Conservation (phyloP, 2,888 invertebrate species). For the Macrosiphum euphorbiae region DNA sequence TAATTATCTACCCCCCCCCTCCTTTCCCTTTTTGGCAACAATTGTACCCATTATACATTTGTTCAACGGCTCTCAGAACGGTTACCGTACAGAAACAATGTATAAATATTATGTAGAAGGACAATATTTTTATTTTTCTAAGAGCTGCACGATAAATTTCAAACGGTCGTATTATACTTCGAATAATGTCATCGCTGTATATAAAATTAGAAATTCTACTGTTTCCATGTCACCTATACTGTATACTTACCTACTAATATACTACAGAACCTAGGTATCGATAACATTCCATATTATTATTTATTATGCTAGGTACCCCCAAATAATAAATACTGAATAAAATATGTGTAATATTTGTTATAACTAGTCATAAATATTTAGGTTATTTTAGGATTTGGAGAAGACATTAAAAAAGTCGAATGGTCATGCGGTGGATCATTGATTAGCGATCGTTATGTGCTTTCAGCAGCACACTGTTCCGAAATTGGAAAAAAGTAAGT, state of each 20-base stretch:
- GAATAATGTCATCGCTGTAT: neutral
- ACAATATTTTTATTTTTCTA: neutral
- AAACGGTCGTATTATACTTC: neutral
- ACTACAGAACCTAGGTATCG: neutral
- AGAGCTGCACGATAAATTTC: neutral
- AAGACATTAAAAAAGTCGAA: constrained; percentile 8
- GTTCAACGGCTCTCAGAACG: no score
- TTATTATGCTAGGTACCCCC: no score
- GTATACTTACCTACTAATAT: neutral
- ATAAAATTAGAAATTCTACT: neutral
- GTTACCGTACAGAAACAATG: neutral
- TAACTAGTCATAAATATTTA: neutral
- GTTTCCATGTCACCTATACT: neutral
- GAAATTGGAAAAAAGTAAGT: constrained; percentile 38
- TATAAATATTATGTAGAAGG: neutral
- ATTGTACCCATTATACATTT: no score
- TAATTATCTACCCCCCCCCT: no score
- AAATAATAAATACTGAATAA: neutral
- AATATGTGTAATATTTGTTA: neutral
- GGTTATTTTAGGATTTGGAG: constrained; percentile 53
- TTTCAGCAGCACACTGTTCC: constrained; percentile 57
- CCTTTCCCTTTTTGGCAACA: no score
- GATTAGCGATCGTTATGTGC: constrained; percentile 51
- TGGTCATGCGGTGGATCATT: constrained; percentile 58
- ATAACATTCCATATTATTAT: neutral